Base-by-base conservation (phyloP, 2,888 invertebrate genomes). In the Macrophya alboannulata region DNA sequence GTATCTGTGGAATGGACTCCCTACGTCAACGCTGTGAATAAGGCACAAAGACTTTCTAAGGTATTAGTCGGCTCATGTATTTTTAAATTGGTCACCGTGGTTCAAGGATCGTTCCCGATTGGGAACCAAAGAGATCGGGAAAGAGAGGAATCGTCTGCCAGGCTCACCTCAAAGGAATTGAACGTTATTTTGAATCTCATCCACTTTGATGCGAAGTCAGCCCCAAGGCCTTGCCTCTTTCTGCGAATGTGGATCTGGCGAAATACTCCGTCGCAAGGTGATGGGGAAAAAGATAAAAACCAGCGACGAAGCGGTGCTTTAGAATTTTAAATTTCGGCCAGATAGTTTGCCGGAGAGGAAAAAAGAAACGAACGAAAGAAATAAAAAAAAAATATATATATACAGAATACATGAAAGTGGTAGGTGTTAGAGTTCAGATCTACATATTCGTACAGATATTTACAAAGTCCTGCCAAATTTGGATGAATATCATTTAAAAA, bases 181-280 rank as follows among this genome's bases (percentile, higher is more conserved):
- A 83, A 83, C 48, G 83, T 65, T 83, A 83, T 83, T 83, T 71
- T 83, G 68, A 83, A 83, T 71, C 83, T 71, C 83, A 83, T 83
- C 83, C 68, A 83, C 83, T 68, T 68, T 83, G 83, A 83, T 48
- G 83, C 68, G 31, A 48, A 68, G 31, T 83, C 43, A 79, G 59
- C 59, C 79, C 81, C 25, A 25, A 62, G 77, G 77, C 77, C 77
- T 62, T 62, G 12, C 59, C 81, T 21, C 62, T 25, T 81, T 81
- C 62, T 43, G 21, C 40, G 43, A 43, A 62, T 62, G 59, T 59
- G 59, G 62, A 55, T 71, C 81, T 68, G 72, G 25, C 37, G 55
- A 55, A 72, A 48, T 40, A 85, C 59, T 37, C 21, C 15, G 40
- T 43, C 21, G 51, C 59, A 40, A 40, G 55, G 74, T 59, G 79